Evolutionary conservation across 2,113 vertebrate species (phyloP), one percentile per base, ranked within the genome.

Genomic region (Ailurus styani): DNA sequence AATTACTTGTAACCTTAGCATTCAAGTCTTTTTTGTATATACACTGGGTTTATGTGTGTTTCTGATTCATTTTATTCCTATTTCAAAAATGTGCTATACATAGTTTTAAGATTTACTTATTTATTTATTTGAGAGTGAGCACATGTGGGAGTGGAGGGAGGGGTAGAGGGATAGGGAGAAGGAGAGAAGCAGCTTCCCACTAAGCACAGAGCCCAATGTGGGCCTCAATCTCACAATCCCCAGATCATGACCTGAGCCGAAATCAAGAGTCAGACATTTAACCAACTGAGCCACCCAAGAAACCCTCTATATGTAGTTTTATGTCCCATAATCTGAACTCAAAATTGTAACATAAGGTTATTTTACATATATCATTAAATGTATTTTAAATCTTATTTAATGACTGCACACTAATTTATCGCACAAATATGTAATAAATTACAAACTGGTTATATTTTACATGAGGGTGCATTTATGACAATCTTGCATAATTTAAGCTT

Each of bases 361-460:
- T 75, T 95, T 90, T 81, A 34, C 60, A 64, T 20, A n/a, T 40
- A 50, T 73, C 64, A 73, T 83, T 88, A 83, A 86, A 57, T 87
- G 34, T 57, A 50, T 64, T 95, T 90, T 86, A 81, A 93, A 89
- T 89, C 31, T 64, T 86, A 52, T 31, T 78, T 81, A 86, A 95
- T 73, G 72, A 81, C 66, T 68, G 62, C 25, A 90, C 21, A 50
- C 85, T 79, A 78, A 70, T 93, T 90, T 85, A 55, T 81, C 52
- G 42, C 72, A 52, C 86, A 34, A 64, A 47, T 66, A 68, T 60
- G 57, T 70, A 88, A 95, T 94, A 79, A 84, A 57, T 45, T 37
- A 90, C 85, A 55, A 94, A 25, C 23, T 52, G 87, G 42, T 37
- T 73, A 50, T 90, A 54, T 79, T 97, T 86, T 93, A 95, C 64